A percentile compares a stretch with the other conserved stretches of the same genome.
phyloP scores from a whole-genome alignment of 2,797 vertebrate genomes.

The Liparis tanakae region DNA sequence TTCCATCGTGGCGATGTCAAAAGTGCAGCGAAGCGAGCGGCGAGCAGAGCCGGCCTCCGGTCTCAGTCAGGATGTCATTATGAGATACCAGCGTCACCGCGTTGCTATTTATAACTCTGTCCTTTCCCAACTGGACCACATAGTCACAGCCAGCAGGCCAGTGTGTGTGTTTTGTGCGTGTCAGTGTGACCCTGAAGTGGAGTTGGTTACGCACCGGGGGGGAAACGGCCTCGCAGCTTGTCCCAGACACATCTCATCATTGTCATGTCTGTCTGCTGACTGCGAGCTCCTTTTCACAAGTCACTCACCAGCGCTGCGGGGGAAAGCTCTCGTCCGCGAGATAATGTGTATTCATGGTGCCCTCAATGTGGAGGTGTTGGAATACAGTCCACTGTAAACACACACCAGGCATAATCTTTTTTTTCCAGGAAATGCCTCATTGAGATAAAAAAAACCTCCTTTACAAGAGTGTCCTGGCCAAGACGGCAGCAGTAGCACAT shows the following conservation, averaged over 20 bases:
- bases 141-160: conserved; percentile 54
- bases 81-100: conserved; percentile 69
- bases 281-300: conserved; percentile 53
- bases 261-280: conserved; percentile 61
- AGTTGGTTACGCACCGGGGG: conserved; percentile 38
- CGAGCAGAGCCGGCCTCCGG: conserved; percentile 54
- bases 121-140: conserved; percentile 54
- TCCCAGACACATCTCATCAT: conserved; percentile 62
- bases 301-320: conserved; percentile 46
- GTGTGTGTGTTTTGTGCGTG: conserved; percentile 30
- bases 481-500: no score
- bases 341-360: conserved; percentile 6
- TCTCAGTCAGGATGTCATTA: conserved; percentile 76
- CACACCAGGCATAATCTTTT: conserved; percentile 25
- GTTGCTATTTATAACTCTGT: conserved; percentile 75
- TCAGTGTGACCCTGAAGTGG: conserved; percentile 46
- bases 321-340: conserved; percentile 30
- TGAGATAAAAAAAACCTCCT: no score
- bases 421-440: no score
- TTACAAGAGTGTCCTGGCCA: no score
- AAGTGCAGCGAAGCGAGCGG: conserved; percentile 50
- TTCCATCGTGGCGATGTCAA: conserved; percentile 62
- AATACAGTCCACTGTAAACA: conserved; percentile 48
- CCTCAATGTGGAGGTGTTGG: conserved; percentile 7
- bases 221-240: conserved; percentile 50